Conservation (phyloP, 2,113 vertebrate species). For the Saguinus midas region DNA sequence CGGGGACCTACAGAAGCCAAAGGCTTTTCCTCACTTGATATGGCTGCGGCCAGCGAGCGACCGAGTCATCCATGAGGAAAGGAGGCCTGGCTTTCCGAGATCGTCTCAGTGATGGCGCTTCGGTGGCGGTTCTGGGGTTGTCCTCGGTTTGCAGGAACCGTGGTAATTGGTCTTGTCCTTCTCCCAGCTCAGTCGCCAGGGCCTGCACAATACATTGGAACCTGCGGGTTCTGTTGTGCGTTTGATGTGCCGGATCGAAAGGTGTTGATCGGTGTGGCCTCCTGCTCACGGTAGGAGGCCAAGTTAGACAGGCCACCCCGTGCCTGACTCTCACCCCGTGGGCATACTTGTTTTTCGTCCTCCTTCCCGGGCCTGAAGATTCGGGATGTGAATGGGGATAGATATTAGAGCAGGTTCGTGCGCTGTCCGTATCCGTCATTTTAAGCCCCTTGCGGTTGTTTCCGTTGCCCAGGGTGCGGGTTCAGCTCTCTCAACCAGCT, state of each 20-base stretch:
- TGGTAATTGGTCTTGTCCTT: conserved; percentile 6
- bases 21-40: background rate
- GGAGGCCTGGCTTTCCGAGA: accelerated
- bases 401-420: no score
- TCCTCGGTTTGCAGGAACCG: background rate
- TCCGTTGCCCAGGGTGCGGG: conserved; percentile 64
- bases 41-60: background rate
- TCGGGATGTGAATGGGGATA: background rate
- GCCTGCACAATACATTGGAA: background rate
- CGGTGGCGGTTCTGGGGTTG: background rate
- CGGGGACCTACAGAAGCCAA: accelerated
- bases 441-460: background rate
- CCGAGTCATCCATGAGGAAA: accelerated
- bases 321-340: background rate
- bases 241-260: accelerated
- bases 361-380: background rate
- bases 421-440: background rate
- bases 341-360: background rate
- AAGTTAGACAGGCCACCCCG: background rate
- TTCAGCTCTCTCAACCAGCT: conserved; percentile 64
- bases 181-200: background rate
- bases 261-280: no score
- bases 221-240: accelerated
- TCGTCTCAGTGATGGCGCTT: conserved; percentile 73
- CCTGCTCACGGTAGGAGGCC: background rate